These are phyloP conservation scores for Melipona quadrifasciata DNA, from an alignment of 1,140 invertebrate genomes.

Conservation along the genomic window DNA sequence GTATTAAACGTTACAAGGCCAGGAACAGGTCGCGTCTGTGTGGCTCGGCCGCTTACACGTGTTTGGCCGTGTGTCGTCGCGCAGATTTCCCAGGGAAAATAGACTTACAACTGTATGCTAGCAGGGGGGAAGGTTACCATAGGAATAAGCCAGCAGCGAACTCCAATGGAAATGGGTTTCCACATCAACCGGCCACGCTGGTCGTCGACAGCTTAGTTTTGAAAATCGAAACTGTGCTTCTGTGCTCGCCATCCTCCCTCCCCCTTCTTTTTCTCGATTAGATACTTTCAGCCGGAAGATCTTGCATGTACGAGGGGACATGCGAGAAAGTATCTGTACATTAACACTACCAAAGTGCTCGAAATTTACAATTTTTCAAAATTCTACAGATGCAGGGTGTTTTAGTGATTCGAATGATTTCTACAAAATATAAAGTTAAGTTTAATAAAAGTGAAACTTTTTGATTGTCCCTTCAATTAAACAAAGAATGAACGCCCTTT, in stretches of 20 bases:
- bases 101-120: slow-evolving; percentile 42
- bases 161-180: slow-evolving; percentile 69
- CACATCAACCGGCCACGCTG: slow-evolving; percentile 34
- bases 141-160: slow-evolving; percentile 64
- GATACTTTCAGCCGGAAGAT: neutral
- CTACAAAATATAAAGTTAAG: too few relatives aligned
- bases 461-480: too few relatives aligned
- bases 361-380: too few relatives aligned
- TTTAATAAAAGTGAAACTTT: too few relatives aligned
- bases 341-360: too few relatives aligned
- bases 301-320: neutral
- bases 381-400: too few relatives aligned
- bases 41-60: slow-evolving; percentile 17
- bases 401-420: too few relatives aligned
- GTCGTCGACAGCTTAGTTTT: slow-evolving; percentile 36
- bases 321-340: too few relatives aligned
- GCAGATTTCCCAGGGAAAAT: slow-evolving; percentile 56
- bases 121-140: slow-evolving; percentile 61
- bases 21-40: slow-evolving; percentile 28
- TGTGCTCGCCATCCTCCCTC: neutral
- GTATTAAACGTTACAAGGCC: slow-evolving; percentile 57
- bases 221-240: slow-evolving; percentile 42
- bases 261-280: too few relatives aligned
- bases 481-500: too few relatives aligned
- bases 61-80: slow-evolving; percentile 5